These are phyloP conservation scores for Falco punctatus DNA, from an alignment of 2,113 vertebrate species.

Conservation along the genomic window DNA sequence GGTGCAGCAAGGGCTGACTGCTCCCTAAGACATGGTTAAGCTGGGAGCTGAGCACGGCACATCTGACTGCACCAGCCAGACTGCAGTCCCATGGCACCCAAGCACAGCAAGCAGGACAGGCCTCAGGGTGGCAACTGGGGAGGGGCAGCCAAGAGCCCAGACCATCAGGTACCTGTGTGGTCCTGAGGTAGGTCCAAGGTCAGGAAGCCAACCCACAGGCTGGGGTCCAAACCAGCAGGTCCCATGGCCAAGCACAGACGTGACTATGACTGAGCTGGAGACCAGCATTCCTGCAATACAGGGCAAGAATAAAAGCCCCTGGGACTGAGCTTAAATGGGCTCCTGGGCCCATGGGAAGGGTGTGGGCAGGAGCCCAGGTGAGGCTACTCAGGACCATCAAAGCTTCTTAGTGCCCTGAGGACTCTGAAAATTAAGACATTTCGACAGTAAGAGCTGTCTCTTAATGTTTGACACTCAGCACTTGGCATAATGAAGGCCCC, in stretches of 20 bases:
- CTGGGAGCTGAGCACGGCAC: not conserved
- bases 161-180: not conserved
- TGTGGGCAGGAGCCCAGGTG: not conserved
- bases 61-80: not conserved
- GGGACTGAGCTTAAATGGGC: not conserved
- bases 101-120: not conserved
- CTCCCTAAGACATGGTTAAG: accelerated
- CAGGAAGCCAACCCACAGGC: not conserved
- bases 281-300: accelerated
- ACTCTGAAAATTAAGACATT: not conserved
- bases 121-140: accelerated
- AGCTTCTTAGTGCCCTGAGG: not conserved
- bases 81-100: accelerated
- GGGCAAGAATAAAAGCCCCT: accelerated
- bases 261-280: accelerated
- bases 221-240: not conserved
- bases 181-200: not conserved
- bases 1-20: accelerated
- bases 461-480: not conserved
- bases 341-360: not conserved
- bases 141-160: not conserved
- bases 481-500: not conserved
- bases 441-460: not conserved
- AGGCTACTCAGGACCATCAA: not conserved
- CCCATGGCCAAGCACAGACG: accelerated